Base-by-base conservation (phyloP, 2,797 vertebrate genomes). In the Myiotriccus ornatus region DNA sequence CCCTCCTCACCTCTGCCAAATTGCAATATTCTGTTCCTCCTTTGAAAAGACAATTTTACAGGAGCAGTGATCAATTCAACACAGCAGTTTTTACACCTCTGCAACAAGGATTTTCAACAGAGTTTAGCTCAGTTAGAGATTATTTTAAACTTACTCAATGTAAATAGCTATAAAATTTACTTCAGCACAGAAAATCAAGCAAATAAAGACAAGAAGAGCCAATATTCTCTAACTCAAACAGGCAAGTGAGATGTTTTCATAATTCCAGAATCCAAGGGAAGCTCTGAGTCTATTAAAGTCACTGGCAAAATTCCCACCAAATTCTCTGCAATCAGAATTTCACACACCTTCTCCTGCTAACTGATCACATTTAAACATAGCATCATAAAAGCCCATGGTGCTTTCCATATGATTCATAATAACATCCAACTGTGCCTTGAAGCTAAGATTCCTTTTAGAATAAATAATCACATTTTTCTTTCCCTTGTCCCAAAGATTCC, bases 101-200 rank as follows among this genome's bases (percentile, higher is more conserved):
- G 34, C 53, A 86, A 71, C 16, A 80, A 77, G 43, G 49, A 94
- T 80, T 70, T 71, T 50, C 50, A 59, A 46, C 28, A 63, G 14
- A 78, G 9, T 81, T 94, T 63, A 84, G 17, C 21, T 88, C 49
- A 52, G 44, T 79, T 74, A 52, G 85, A 84, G 52, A 37, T 62
- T 88, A 62, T 73, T 94, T 95, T 60, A 87, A 90, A 67, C 37
- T 94, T 62, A 67, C 30, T 90, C 50, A 89, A 43, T 50, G 78
- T 43, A 92, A 89, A 87, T 52, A 83, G 53, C 49, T 39, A 3
- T 55, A 82, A 59, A 52, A 55, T 74, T 67, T 77, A 84, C 49
- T 85, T 90, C 87, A 68, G 9, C 53, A 22, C 18, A 83, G 27
- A 80, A 90, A 95, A 84, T 55, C n/a, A 80, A 53, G n/a, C 41